Evolutionary conservation across 2,113 vertebrate species (phyloP).

Genomic region (Aldabrachelys gigantea): DNA sequence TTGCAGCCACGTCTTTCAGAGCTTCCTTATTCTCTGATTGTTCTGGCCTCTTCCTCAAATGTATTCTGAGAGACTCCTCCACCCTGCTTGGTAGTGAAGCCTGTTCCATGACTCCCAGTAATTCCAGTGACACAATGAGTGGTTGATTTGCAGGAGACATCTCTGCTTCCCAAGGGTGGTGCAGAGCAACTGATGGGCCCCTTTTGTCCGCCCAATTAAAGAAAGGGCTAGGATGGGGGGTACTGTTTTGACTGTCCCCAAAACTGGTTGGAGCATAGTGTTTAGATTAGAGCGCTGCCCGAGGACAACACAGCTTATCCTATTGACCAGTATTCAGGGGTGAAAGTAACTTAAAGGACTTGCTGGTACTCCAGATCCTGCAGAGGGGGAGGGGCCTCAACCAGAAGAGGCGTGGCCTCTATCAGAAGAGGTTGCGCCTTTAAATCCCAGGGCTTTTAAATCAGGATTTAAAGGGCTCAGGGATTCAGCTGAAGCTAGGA

Average conservation of each 20-base stretch:
- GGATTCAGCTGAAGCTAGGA: too few relatives aligned
- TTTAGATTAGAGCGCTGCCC: background rate
- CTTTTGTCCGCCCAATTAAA: accelerated
- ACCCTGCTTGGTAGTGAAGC: background rate
- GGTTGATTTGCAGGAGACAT: background rate
- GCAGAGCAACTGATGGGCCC: background rate
- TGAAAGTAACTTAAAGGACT: too few relatives aligned
- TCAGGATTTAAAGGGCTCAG: too few relatives aligned
- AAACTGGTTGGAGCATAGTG: background rate
- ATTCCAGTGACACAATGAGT: background rate
- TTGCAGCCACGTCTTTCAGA: background rate
- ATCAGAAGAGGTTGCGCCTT: too few relatives aligned
- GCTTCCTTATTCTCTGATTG: background rate
- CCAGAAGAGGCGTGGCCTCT: too few relatives aligned
- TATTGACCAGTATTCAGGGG: background rate
- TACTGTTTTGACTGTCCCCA: background rate
- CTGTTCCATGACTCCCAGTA: accelerated
- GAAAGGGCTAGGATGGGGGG: background rate
- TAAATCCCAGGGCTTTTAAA: too few relatives aligned
- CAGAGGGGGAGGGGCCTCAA: too few relatives aligned
- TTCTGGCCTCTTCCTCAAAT: background rate
- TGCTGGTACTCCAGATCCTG: too few relatives aligned
- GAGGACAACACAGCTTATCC: background rate
- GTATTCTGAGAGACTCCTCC: background rate
- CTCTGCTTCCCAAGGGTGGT: background rate